Evolutionary conservation across 2,113 vertebrate genomes (phyloP).

Genomic region (Ploceus nigricollis): DNA sequence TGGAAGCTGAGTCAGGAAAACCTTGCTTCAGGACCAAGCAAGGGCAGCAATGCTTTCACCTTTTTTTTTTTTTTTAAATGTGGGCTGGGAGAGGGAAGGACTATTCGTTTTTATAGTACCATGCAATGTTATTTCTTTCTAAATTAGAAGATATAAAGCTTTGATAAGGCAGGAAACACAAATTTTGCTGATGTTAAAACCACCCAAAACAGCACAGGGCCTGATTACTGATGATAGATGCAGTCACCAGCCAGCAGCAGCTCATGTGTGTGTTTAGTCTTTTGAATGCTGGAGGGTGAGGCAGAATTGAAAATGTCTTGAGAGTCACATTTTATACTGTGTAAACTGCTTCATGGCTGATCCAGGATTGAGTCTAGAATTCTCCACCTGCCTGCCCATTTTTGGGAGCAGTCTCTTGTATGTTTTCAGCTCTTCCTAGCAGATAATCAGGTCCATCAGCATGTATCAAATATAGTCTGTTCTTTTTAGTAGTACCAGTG

Average conservation of each 20-base stretch:
- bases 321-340: neutral
- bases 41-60: neutral
- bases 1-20: neutral
- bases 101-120: neutral
- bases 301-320: neutral
- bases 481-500: no score
- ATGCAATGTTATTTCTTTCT: neutral
- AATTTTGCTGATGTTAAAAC: neutral
- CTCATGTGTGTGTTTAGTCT: neutral
- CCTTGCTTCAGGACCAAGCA: neutral
- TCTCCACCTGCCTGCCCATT: fast-evolving
- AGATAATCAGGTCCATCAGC: neutral
- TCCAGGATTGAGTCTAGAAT: neutral
- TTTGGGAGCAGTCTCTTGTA: neutral
- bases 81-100: fast-evolving
- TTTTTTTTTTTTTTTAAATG: neutral
- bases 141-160: neutral
- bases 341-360: neutral
- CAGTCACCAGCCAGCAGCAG: neutral
- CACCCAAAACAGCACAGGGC: neutral
- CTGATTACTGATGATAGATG: constrained; percentile 8
- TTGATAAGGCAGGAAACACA: constrained; percentile 1
- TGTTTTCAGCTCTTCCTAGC: neutral
- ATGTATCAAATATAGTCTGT: neutral
- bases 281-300: neutral